Conservation (phyloP, 2,797 vertebrate genomes). For the Glyptemys insculpta region DNA sequence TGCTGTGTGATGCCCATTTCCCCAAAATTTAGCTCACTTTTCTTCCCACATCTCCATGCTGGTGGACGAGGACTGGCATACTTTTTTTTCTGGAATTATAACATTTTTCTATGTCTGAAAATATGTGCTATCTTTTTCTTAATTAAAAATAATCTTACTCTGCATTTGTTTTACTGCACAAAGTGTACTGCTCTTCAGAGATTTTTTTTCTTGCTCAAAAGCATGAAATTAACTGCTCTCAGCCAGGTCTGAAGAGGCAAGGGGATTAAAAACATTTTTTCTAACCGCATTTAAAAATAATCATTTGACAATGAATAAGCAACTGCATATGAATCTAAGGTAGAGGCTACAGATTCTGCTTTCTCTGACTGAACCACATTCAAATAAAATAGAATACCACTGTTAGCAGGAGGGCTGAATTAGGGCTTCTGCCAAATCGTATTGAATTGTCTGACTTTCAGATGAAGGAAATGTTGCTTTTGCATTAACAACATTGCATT, state of each 20-base stretch:
- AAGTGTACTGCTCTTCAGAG: not conserved
- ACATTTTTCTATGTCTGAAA: not conserved
- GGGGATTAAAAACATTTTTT: not conserved
- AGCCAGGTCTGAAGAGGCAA: not conserved
- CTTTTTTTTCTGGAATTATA: not conserved
- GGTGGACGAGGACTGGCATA: not conserved
- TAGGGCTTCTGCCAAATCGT: not conserved
- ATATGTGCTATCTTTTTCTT: not conserved
- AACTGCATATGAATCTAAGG: not conserved
- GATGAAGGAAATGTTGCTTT: not conserved
- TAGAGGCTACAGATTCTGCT: not conserved
- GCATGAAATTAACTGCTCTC: not conserved
- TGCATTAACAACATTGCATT: not conserved
- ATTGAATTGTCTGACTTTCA: not conserved
- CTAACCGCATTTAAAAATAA: constrained; percentile 13
- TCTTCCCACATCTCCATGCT: not conserved
- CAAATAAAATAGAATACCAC: not conserved
- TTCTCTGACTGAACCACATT: not conserved
- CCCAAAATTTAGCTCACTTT: not conserved
- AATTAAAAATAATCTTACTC: not conserved
- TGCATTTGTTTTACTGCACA: not conserved
- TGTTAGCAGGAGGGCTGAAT: not conserved
- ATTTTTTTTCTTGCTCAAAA: constrained; percentile 84
- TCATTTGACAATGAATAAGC: constrained; percentile 18
- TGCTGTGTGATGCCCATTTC: not conserved